phyloP scores from a whole-genome alignment of 2,888 invertebrate genomes.

The Cyaniris semiargus region DNA sequence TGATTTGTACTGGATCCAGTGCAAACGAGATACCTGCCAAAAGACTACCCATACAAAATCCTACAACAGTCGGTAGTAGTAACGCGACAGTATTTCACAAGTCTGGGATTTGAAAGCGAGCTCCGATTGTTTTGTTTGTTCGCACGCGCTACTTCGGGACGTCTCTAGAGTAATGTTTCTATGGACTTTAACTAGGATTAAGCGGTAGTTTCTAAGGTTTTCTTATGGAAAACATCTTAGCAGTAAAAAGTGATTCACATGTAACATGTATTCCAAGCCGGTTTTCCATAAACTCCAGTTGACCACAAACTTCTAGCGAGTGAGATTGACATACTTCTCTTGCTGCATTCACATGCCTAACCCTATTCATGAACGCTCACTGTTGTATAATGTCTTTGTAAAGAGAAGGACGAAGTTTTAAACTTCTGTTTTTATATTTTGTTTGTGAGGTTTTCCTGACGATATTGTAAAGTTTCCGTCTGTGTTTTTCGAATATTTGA shows the following conservation, averaged over 20 bases:
- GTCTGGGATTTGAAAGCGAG: slow-evolving; percentile 43
- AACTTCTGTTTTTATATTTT: background rate
- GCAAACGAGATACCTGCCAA: slow-evolving; percentile 6
- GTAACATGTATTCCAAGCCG: background rate
- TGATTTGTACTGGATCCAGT: background rate
- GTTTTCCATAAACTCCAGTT: background rate
- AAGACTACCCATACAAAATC: background rate
- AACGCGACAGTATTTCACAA: background rate
- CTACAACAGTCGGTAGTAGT: background rate
- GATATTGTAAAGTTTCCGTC: background rate
- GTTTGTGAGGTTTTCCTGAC: background rate
- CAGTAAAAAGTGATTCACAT: slow-evolving; percentile 17
- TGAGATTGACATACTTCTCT: slow-evolving; percentile 13
- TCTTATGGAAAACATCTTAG: background rate
- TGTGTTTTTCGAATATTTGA: no score
- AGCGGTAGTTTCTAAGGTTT: slow-evolving; percentile 18
- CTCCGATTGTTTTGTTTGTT: slow-evolving; percentile 40
- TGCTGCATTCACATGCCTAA: background rate
- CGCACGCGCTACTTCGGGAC: slow-evolving; percentile 43
- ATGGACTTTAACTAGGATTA: background rate
- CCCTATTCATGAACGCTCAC: background rate
- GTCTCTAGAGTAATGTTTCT: background rate
- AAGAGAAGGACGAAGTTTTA: background rate
- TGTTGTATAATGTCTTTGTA: background rate
- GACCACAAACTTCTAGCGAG: slow-evolving; percentile 4